These are phyloP conservation scores for Elmis aenea DNA, from an alignment of 2,888 invertebrate species.

Conservation along the genomic window DNA sequence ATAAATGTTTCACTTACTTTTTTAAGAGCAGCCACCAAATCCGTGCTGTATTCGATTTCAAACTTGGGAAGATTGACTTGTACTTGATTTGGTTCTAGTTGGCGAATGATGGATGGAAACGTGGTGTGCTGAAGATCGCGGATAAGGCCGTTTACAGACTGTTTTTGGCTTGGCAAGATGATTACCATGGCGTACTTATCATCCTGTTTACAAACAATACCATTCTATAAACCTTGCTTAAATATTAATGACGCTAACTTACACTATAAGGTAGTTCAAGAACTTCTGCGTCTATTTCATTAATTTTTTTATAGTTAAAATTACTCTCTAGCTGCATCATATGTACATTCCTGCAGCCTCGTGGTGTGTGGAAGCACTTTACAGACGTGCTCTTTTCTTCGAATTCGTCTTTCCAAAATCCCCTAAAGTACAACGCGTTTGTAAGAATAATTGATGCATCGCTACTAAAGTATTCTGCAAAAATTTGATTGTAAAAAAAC, in stretches of 20 bases:
- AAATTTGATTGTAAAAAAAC: conserved; percentile 37
- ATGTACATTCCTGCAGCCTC: conserved; percentile 55
- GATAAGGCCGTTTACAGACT: conserved; percentile 49
- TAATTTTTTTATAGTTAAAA: conserved; percentile 58
- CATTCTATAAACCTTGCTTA: too few species aligned
- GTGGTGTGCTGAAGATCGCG: conserved; percentile 55
- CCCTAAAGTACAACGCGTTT: conserved; percentile 74
- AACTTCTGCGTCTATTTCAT: conserved; percentile 61
- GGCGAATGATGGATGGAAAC: conserved; percentile 47
- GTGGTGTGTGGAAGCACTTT: conserved; percentile 61
- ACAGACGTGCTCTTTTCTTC: conserved; percentile 49
- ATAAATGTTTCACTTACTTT: conserved; percentile 44
- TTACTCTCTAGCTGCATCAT: conserved; percentile 65
- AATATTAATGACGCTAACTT: too few species aligned
- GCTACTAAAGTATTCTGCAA: conserved; percentile 50
- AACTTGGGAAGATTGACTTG: conserved; percentile 58
- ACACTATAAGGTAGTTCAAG: conserved; percentile 73
- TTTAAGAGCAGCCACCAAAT: conserved; percentile 49
- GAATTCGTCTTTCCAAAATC: conserved; percentile 69
- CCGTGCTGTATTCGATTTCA: conserved; percentile 52
- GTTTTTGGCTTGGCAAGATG: conserved; percentile 53
- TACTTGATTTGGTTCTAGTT: conserved; percentile 50
- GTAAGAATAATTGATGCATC: conserved; percentile 63
- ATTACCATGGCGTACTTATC: conserved; percentile 59
- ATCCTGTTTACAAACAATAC: too few species aligned